Base-by-base conservation (phyloP, 1,140 invertebrate species). In the Drosophila insularis region DNA sequence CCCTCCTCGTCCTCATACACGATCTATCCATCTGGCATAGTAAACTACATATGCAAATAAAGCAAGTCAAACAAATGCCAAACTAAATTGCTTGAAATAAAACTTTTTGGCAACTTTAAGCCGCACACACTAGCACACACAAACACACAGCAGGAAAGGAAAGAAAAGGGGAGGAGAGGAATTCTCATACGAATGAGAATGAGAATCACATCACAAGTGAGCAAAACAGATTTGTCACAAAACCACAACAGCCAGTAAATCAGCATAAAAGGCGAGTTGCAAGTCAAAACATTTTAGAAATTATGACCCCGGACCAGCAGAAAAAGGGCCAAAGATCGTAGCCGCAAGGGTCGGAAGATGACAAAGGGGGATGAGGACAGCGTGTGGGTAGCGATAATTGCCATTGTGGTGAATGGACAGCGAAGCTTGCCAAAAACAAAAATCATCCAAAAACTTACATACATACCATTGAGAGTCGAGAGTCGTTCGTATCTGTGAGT, bases 171-270 rank as follows among this genome's bases (percentile, higher is more conserved):
- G 40, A 40, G 60, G 31, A 14, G 46, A 23, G 31, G 10, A 14
- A n/a, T 17, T 40, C 43, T 19, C 10, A 8, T 50, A 67, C 43
- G 43, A 50, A 50, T 21, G 61, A 72, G 50, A 55, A 67, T 65
- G 80, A 46, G 71, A 87, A 87, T 87, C 82, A 73, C 82, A 86
- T 86, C 82, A 75, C 72, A 86, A 86, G 82, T 86, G 82, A 87
- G 82, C 82, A 86, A 86, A 86, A 86, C 82, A 86, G 82, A 86
- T 86, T 86, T 86, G 82, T 86, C 82, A 86, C 82, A 87, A 87
- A 82, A 86, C 82, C 82, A 86, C 82, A 86, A 87, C 82, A 82
- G 84, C 79, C 82, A 87, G 84, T 87, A 87, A 87, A 87, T 87
- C 82, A 87, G 82, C 84, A 87, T 87, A 87, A 87, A 86, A 75